Conservation (phyloP, 1,140 invertebrate species). For the Drosophila parvula region DNA sequence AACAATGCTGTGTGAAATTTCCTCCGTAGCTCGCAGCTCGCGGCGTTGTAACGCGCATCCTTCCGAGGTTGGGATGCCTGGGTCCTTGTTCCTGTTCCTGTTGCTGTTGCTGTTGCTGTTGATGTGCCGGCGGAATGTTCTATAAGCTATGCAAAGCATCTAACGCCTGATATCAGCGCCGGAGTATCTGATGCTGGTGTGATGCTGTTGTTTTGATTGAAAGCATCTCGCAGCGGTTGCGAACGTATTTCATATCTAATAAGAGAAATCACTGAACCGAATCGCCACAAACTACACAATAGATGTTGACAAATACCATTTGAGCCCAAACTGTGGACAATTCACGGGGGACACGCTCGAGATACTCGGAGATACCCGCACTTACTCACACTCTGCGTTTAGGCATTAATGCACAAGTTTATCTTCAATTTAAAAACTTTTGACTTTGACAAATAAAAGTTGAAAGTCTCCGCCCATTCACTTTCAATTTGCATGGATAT, state of each 20-base stretch:
- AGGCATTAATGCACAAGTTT: conserved; percentile 48
- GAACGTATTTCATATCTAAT: conserved; percentile 29
- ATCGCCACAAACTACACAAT: conserved; percentile 17
- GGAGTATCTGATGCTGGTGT: conserved; percentile 32
- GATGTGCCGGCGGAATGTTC: conserved; percentile 63
- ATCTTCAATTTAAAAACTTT: conserved; percentile 35
- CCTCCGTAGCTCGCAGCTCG: conserved; percentile 46
- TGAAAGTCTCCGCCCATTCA: conserved; percentile 15
- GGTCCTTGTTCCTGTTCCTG: conserved; percentile 34
- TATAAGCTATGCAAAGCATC: conserved; percentile 65
- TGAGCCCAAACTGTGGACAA: conserved; percentile 11
- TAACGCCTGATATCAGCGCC: conserved; percentile 55
- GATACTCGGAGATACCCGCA: not conserved
- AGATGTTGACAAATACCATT: conserved; percentile 33
- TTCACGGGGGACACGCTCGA: not conserved
- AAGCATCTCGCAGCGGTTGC: conserved; percentile 37
- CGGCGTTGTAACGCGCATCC: conserved; percentile 39
- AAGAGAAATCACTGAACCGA: conserved; percentile 9
- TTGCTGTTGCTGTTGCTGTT: conserved; percentile 11
- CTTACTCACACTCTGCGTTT: conserved; percentile 16
- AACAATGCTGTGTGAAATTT: conserved; percentile 55
- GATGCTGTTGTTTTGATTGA: conserved; percentile 58
- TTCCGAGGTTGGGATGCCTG: conserved; percentile 4
- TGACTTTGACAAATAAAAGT: conserved; percentile 36
- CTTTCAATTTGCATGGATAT: conserved; percentile 45